Evolutionary conservation across 2,113 vertebrate genomes (phyloP).

Genomic region (Cyanoderma ruficeps): DNA sequence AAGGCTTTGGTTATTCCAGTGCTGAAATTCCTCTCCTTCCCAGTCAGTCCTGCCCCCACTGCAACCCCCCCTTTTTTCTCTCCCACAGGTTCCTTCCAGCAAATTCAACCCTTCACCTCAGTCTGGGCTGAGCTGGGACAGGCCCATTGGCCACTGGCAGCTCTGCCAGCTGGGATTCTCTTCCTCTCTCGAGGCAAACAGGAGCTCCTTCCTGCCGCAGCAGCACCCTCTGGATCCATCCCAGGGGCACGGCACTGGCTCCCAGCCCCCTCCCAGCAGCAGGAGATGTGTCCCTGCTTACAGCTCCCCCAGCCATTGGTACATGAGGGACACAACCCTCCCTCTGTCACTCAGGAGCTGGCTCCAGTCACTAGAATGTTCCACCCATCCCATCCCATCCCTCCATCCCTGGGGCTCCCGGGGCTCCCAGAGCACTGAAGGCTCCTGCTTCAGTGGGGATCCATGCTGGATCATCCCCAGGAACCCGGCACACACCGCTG

Average conservation of each 20-base stretch:
- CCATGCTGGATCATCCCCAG: not conserved
- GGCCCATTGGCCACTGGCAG: not conserved
- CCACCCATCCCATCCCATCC: not conserved
- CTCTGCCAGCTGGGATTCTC: not conserved
- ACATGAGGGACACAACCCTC: not conserved
- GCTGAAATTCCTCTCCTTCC: not conserved
- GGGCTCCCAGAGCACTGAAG: not conserved
- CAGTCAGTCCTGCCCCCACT: not conserved
- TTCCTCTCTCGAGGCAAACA: not conserved
- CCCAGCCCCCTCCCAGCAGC: accelerated
- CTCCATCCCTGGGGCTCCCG: not conserved
- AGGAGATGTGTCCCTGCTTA: not conserved
- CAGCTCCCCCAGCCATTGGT: accelerated
- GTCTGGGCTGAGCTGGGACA: not conserved
- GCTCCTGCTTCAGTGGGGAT: not conserved
- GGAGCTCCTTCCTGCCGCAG: not conserved
- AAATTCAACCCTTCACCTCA: not conserved
- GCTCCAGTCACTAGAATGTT: not conserved
- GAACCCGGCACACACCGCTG: not conserved
- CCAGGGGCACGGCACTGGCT: not conserved
- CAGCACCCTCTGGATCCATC: not conserved
- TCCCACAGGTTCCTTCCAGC: not conserved
- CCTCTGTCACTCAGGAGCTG: not conserved
- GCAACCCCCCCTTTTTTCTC: not conserved
- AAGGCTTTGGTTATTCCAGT: not conserved